phyloP scores from a whole-genome alignment of 35 echinoderm and acorn worm species.

The Anneissia japonica region DNA sequence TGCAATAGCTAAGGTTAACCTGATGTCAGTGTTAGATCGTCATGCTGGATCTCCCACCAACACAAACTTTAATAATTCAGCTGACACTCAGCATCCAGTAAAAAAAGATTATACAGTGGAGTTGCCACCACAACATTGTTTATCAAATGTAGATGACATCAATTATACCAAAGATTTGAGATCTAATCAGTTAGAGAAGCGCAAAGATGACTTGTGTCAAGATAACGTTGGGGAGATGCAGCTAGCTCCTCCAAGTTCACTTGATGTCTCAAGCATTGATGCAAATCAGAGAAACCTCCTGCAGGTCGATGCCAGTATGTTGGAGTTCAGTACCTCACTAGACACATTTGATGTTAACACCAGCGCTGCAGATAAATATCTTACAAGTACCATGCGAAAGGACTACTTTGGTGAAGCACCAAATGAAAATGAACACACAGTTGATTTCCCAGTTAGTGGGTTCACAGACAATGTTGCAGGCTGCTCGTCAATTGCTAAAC shows the following conservation, averaged over 20 bases:
- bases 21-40: background rate
- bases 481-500: background rate
- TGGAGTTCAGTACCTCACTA: background rate
- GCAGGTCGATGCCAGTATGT: background rate
- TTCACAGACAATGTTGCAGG: background rate
- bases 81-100: background rate
- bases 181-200: no score
- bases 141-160: no score
- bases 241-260: background rate
- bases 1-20: background rate
- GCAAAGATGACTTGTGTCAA: no score
- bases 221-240: background rate
- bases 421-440: background rate
- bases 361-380: background rate
- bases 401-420: background rate
- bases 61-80: background rate
- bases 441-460: background rate
- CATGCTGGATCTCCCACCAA: background rate
- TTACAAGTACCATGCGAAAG: background rate
- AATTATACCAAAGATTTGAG: no score
- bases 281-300: background rate
- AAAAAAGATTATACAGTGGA: background rate
- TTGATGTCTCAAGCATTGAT: background rate
- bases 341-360: background rate
- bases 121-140: background rate